phyloP scores from a whole-genome alignment of 2,113 vertebrate genomes.

The Bubo blakistoni region DNA sequence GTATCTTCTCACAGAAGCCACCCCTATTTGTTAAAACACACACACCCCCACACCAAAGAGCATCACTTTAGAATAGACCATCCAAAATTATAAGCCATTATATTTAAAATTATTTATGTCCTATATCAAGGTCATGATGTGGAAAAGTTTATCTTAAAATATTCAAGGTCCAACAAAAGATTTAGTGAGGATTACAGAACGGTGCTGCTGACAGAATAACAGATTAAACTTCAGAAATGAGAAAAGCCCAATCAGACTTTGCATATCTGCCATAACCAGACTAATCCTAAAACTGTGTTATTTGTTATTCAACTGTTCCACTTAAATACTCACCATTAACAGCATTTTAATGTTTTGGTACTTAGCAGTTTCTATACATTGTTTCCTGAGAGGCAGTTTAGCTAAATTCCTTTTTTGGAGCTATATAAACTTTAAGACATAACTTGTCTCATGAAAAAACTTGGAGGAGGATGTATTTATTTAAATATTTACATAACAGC shows the following conservation, averaged over 20 bases:
- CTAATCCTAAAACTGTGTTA: background rate
- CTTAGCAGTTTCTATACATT: background rate
- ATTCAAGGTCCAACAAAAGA: background rate
- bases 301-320: background rate
- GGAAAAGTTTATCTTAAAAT: background rate
- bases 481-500: background rate
- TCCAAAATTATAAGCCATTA: background rate
- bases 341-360: background rate
- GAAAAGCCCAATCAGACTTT: background rate
- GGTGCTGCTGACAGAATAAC: background rate
- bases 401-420: background rate
- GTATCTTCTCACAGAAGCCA: background rate
- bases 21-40: background rate
- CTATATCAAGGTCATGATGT: background rate
- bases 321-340: background rate
- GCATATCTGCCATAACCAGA: background rate
- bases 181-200: background rate
- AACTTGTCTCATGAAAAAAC: background rate
- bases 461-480: background rate
- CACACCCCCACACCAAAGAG: fast-evolving
- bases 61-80: background rate
- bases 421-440: background rate
- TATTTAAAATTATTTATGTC: background rate
- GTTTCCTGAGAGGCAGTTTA: background rate
- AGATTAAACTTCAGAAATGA: background rate